Evolutionary conservation across 2,797 vertebrate genomes (phyloP).

Genomic region (Ispidina lecontei): DNA sequence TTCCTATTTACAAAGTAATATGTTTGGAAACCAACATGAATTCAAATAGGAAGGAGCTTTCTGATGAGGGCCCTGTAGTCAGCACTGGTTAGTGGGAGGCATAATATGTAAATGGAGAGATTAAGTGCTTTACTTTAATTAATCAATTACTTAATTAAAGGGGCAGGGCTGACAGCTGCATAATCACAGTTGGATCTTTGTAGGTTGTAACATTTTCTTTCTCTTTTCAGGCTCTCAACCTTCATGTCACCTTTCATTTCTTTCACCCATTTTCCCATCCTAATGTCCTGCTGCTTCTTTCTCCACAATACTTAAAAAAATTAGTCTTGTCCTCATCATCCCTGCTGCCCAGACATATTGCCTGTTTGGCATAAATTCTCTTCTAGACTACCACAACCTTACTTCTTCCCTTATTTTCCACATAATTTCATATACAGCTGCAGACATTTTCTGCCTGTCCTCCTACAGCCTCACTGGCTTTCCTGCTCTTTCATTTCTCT

Average conservation of each 20-base stretch:
- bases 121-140: constrained; percentile 75
- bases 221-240: constrained; percentile 24
- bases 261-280: neutral
- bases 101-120: constrained; percentile 67
- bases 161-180: constrained; percentile 66
- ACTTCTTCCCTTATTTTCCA: neutral
- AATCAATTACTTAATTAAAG: constrained; percentile 73
- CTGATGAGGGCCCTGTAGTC: constrained; percentile 22
- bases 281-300: constrained; percentile 23
- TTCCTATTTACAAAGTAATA: constrained; percentile 74
- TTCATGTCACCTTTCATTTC: constrained; percentile 33
- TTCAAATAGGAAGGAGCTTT: constrained; percentile 58
- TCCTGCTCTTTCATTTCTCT: neutral
- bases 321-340: neutral
- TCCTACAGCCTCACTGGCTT: neutral
- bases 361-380: neutral
- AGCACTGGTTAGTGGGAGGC: constrained; percentile 30
- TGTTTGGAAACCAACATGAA: constrained; percentile 60
- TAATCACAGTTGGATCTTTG: constrained; percentile 48
- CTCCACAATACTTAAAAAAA: neutral
- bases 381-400: neutral
- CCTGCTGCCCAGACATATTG: neutral
- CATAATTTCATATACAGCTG: constrained; percentile 3
- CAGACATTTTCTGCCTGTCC: neutral
- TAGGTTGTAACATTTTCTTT: constrained; percentile 47